Base-by-base conservation (phyloP, 2,888 invertebrate species). In the Dynastes hyllus region DNA sequence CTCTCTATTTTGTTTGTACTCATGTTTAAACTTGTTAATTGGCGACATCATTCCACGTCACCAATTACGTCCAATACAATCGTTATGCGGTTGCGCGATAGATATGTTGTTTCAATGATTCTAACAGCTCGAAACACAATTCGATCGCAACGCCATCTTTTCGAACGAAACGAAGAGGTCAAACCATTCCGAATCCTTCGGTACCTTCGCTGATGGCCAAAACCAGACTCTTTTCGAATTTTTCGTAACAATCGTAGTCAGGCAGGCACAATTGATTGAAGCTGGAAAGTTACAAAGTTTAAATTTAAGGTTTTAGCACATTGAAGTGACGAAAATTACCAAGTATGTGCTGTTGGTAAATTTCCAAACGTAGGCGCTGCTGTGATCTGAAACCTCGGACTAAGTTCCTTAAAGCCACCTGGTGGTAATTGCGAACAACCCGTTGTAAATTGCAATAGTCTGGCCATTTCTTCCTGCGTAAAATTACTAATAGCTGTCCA, bases 231-330 rank as follows among this genome's bases (percentile, higher is more conserved):
- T 95, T 95, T 87, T 98, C 97, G 83, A 98, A 96, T 85, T 95
- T 96, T 88, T 98, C 97, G 90, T 97, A 97, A 85, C 93, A 94
- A 89, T 97, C 97, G 90, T 98, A 98, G 90, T 97, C 97, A 29
- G 98, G 98, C 86, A 98, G 91, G 90, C 97, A 97, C 81, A 98
- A 93, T 91, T 98, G 97, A 92, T 98, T 98, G 90, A 98, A 98
- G 91, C 96, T 95, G 90, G 22, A 91, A 91, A 80, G 32, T 37
- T 37, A 37, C 0, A 37, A 37, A 37, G 51, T 8, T 51, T 11
- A 78, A 22, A 32, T 13, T 73, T 75, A 69, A 77, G 78, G 73
- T 45, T 78, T 70, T 76, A 63, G n/a, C 16, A 66, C 5, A 37
- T 40, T 66, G 9, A 16, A 5, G n/a, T n/a, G 32, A n/a, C 6